Conservation (phyloP, 2,888 invertebrate genomes). For the Ophraella communa region DNA sequence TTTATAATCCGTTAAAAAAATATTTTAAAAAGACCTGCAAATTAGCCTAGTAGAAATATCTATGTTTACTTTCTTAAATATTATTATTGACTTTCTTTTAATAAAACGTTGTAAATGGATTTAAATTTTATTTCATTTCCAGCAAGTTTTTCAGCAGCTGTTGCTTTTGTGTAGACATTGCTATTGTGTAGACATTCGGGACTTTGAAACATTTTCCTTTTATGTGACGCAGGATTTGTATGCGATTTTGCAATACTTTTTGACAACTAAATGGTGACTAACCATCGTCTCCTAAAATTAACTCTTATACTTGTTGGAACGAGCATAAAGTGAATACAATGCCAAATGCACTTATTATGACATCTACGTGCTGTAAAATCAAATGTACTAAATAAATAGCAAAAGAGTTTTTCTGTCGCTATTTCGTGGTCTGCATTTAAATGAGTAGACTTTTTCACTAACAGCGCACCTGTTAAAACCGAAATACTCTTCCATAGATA, state of each 20-base stretch:
- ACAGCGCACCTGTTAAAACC: conserved; percentile 49
- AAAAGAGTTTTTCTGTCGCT: conserved; percentile 45
- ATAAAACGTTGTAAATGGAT: too few species aligned
- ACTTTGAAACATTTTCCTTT: background rate
- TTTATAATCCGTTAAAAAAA: too few species aligned
- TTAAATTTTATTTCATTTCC: background rate
- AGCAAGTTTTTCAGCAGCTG: background rate
- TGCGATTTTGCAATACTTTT: conserved; percentile 5
- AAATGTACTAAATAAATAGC: conserved; percentile 47
- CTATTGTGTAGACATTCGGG: background rate
- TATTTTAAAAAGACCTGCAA: too few species aligned
- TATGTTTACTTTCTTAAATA: too few species aligned
- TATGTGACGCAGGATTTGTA: background rate
- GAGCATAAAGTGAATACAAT: conserved; percentile 45
- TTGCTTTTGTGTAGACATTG: background rate
- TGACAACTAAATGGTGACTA: background rate
- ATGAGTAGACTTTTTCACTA: conserved; percentile 42
- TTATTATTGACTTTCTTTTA: too few species aligned
- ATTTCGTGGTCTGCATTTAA: conserved; percentile 48
- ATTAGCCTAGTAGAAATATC: too few species aligned
- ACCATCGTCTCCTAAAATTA: background rate
- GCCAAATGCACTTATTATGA: conserved; percentile 49
- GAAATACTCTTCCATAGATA: too few species aligned
- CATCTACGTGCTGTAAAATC: conserved; percentile 47
- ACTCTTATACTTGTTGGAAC: conserved; percentile 28